Conservation (phyloP, 1,140 invertebrate genomes). For the Campoletis sonorensis region DNA sequence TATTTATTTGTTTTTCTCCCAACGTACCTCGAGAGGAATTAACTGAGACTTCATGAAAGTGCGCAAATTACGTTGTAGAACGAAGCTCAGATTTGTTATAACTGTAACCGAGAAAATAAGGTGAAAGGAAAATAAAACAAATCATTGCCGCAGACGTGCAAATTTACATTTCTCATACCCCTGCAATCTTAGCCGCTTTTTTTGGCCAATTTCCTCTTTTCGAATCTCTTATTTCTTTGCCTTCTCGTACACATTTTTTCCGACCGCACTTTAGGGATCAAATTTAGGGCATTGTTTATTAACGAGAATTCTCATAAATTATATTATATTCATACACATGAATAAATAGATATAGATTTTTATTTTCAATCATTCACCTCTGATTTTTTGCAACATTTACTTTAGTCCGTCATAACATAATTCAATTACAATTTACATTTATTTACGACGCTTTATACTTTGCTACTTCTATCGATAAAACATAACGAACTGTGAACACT, state of each 20-base stretch:
- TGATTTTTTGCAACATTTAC: background rate
- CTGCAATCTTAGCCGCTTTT: background rate
- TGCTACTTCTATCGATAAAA: slow-evolving; percentile 31
- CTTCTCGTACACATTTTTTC: background rate
- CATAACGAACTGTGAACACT: slow-evolving; percentile 43
- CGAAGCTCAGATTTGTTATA: slow-evolving; percentile 39
- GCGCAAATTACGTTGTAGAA: slow-evolving; percentile 22
- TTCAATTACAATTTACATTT: slow-evolving; percentile 38
- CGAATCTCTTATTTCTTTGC: background rate
- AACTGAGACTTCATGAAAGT: background rate
- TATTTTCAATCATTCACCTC: slow-evolving; percentile 2
- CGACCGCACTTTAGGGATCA: too few relatives aligned
- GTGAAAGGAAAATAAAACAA: background rate
- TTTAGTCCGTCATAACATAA: slow-evolving; percentile 21
- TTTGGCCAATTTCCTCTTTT: background rate
- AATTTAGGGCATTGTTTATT: too few relatives aligned
- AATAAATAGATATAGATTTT: background rate
- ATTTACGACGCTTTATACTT: slow-evolving; percentile 30
- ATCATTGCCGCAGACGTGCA: background rate
- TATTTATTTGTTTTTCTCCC: slow-evolving; percentile 3
- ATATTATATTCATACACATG: background rate
- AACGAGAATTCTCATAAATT: background rate
- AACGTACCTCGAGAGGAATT: slow-evolving; percentile 3
- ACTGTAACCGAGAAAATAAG: slow-evolving; percentile 26
- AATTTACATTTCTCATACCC: background rate